phyloP scores from a whole-genome alignment of 2,113 vertebrate species.

The Entosphenus tridentatus region DNA sequence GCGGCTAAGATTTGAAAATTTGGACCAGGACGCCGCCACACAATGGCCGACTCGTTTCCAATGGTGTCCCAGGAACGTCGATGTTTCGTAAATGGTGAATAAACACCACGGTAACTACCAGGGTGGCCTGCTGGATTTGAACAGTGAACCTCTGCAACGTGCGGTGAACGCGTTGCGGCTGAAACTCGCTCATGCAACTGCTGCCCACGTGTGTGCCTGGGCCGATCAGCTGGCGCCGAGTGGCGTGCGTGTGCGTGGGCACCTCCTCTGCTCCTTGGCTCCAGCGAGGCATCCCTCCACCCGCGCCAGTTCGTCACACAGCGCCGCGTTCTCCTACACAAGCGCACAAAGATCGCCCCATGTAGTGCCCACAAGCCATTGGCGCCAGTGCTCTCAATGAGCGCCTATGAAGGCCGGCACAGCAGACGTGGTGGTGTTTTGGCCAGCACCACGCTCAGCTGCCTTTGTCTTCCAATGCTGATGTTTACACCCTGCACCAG shows the following conservation, averaged over 20 bases:
- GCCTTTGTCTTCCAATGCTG: background rate
- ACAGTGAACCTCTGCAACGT: background rate
- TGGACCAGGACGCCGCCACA: too few relatives aligned
- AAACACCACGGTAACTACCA: background rate
- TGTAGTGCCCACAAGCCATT: background rate
- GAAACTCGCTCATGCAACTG: background rate
- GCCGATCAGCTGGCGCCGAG: background rate
- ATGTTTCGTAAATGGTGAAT: background rate
- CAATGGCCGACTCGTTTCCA: too few relatives aligned
- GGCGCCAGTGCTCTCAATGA: background rate
- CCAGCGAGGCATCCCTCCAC: conserved; percentile 53
- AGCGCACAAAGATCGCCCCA: background rate
- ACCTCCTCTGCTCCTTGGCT: conserved; percentile 60
- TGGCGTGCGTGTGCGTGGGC: background rate
- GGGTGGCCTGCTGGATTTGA: background rate
- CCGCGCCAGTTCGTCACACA: conserved; percentile 62
- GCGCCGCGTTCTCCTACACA: conserved; percentile 48
- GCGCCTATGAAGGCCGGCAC: background rate
- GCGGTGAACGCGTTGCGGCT: background rate
- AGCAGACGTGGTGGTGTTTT: background rate
- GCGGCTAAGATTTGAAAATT: too few relatives aligned
- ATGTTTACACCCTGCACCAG: background rate
- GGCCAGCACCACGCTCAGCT: background rate
- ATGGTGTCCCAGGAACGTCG: too few relatives aligned
- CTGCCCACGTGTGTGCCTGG: background rate